Conservation (phyloP, 2,113 vertebrate species). For the Tricholaema leucomelas region DNA sequence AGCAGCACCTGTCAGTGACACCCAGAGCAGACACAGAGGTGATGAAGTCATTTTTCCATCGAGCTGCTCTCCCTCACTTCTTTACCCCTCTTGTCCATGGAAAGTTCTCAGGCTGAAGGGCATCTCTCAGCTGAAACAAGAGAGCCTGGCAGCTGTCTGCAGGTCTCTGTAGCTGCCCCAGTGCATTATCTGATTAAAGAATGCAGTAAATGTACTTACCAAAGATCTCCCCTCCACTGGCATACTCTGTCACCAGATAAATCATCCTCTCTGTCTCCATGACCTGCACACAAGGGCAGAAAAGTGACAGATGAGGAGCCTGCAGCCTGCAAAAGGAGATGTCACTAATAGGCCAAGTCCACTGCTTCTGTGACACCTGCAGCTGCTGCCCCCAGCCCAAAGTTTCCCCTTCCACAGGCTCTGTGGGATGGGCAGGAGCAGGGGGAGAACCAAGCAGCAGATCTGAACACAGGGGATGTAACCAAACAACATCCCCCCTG, state of each 20-base stretch:
- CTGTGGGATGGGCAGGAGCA: too few species aligned
- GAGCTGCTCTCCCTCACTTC: not conserved
- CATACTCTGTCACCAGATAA: slow-evolving; percentile 98
- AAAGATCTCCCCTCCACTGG: slow-evolving; percentile 98
- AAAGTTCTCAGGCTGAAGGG: slow-evolving; percentile 19
- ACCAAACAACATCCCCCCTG: not conserved
- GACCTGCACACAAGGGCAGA: slow-evolving; percentile 82
- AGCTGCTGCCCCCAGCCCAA: not conserved
- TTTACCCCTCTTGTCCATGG: not conserved
- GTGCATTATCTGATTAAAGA: slow-evolving; percentile 63
- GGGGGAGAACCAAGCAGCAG: not conserved
- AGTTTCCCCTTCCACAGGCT: not conserved
- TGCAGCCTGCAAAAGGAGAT: not conserved
- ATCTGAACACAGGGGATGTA: not conserved
- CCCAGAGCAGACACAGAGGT: not conserved
- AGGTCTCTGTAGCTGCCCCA: not conserved
- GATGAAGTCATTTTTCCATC: not conserved
- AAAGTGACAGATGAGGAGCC: slow-evolving; percentile 50
- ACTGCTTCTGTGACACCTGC: fast-evolving
- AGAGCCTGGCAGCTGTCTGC: slow-evolving; percentile 17
- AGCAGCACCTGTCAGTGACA: slow-evolving; percentile 3
- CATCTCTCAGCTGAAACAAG: slow-evolving; percentile 13
- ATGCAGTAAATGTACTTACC: slow-evolving; percentile 82
- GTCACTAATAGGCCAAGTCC: not conserved
- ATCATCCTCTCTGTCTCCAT: slow-evolving; percentile 99